Evolutionary conservation across 2,888 invertebrate species (phyloP), one percentile per base, ranked within the genome.

Genomic region (Pharmacophagus antenor): DNA sequence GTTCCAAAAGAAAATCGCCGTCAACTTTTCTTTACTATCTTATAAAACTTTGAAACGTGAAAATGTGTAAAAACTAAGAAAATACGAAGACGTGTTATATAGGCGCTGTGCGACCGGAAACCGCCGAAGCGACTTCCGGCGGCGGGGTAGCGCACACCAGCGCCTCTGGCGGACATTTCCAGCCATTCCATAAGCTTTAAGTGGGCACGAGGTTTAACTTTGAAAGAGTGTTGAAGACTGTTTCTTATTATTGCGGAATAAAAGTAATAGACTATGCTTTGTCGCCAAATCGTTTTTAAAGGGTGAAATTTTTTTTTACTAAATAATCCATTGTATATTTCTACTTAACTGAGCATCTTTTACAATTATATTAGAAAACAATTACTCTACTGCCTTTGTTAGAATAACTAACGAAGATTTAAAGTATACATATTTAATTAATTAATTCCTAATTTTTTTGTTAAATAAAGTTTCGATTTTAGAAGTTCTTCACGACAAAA

Each of bases 111-210:
- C 74, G 82, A 72, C 82, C 88, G 89, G 89, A 89, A 82, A 82
- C 76, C 78, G 84, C 78, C 84, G 82, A 83, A 82, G 80, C 81
- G 78, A 80, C 80, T 84, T 89, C 89, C 89, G 86, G 82, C 74
- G 73, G 76, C 85, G 80, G 85, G 82, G 84, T 85, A 85, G 86
- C 84, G 84, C 88, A 79, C 84, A 77, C 80, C 78, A 84, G 83
- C 86, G 87, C 85, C 87, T 84, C 84, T 80, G 62, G 82, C 79
- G 88, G 87, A 80, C 85, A 78, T 74, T 70, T 69, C 69, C 68
- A 68, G 74, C 72, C 79, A 83, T 80, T 80, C 77, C 73, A 57
- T 46, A 46, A 52, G 54, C 56, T 61, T 62, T 62, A 61, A 58
- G 44, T 55, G 50, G 44, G 60, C 55, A 46, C 18, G 50, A 50